A percentile compares a stretch with the other conserved stretches of the same genome.
Evolutionary conservation across 2,888 invertebrate genomes (phyloP).

Genomic region (Zele albiditarsus): DNA sequence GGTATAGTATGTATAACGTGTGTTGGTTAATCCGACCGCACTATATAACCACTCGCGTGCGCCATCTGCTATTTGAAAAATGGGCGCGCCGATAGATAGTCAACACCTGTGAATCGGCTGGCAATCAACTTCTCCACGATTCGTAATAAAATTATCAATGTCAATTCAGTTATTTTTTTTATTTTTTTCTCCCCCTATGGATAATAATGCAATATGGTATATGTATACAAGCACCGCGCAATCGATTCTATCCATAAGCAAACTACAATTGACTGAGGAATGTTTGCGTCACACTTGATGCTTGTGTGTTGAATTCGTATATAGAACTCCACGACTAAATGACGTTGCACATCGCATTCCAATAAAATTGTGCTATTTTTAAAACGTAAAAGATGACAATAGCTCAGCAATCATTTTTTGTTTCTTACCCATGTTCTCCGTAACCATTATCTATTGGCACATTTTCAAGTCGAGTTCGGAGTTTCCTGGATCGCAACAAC

Average conservation of each 20-base stretch:
- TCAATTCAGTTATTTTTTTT: not conserved
- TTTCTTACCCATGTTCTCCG: not conserved
- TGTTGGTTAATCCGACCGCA: not conserved
- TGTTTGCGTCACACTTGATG: not conserved
- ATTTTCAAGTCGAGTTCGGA: constrained; percentile 1
- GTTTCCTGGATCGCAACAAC: not conserved
- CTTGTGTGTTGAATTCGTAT: not conserved
- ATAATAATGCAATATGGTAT: not conserved
- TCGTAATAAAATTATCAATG: not conserved
- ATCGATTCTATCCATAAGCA: not conserved
- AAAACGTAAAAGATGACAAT: not conserved
- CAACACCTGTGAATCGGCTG: not conserved
- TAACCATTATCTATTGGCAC: constrained; percentile 14
- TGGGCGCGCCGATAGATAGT: not conserved
- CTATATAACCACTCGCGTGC: too few relatives aligned
- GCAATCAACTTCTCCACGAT: not conserved
- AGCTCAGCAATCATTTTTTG: not conserved
- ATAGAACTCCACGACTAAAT: not conserved
- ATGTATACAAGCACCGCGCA: not conserved
- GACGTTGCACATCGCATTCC: not conserved
- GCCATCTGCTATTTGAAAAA: not conserved
- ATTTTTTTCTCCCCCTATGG: not conserved
- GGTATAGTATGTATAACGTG: not conserved
- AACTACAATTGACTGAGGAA: not conserved
- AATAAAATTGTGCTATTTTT: not conserved